Percentiles rank a stretch among this genome's conserved stretches.
phyloP scores from a whole-genome alignment of 53 echinoderm and acorn worm genomes.

The Hippasteria phrygiana region DNA sequence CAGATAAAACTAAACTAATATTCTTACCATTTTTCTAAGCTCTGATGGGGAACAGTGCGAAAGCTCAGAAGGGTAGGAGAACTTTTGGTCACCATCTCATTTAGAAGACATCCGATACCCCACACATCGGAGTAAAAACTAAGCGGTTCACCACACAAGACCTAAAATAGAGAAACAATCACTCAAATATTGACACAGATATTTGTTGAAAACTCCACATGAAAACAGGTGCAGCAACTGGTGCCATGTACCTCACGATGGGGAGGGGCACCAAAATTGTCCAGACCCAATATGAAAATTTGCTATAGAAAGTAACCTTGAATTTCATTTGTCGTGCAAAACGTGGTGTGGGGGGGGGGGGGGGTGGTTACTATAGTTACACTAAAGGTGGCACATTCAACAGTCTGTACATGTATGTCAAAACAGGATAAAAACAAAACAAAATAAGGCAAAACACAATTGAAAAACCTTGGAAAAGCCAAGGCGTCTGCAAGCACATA shows the following conservation, averaged over 20 bases:
- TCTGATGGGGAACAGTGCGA: constrained; percentile 47
- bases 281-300: not conserved
- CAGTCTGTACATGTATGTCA: not conserved
- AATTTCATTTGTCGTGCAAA: not conserved
- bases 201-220: not conserved
- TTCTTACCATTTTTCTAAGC: constrained; percentile 58
- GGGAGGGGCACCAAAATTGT: too few species aligned
- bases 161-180: constrained; percentile 8
- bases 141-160: constrained; percentile 23
- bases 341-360: too few species aligned
- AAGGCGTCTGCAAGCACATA: not conserved
- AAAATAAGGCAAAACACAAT: not conserved
- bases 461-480: not conserved
- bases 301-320: not conserved
- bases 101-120: constrained; percentile 67
- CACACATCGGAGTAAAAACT: constrained; percentile 54
- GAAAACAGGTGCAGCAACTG: not conserved
- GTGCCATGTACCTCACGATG: not conserved
- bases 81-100: constrained; percentile 34
- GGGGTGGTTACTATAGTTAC: too few species aligned
- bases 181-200: not conserved
- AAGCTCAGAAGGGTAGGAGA: constrained; percentile 22
- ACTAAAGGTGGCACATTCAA: too few species aligned
- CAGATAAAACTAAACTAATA: not conserved
- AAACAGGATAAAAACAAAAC: not conserved